phyloP scores from a whole-genome alignment of 30 jellyfish, hydroid and myxozoan species.

The Rhopilema esculentum region DNA sequence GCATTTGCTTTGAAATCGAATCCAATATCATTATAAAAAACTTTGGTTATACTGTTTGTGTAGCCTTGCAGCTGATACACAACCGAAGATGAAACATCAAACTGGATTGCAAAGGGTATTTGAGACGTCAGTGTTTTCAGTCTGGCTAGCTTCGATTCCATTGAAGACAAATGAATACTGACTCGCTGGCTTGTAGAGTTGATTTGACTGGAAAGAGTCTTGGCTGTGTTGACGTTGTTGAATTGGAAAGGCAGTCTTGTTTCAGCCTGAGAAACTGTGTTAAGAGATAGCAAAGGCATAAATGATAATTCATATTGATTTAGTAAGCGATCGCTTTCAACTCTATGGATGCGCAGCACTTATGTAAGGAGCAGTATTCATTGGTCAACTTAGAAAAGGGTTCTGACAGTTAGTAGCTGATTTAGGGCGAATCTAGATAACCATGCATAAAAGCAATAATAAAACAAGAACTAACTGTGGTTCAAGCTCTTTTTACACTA shows the following conservation, averaged over 20 bases:
- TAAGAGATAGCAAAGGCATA: too few relatives aligned
- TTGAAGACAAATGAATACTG: conserved; percentile 22
- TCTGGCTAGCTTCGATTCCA: conserved; percentile 63
- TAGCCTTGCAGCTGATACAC: conserved; percentile 63
- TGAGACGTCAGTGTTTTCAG: conserved; percentile 62
- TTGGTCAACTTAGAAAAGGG: too few relatives aligned
- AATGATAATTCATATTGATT: too few relatives aligned
- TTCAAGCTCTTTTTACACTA: too few relatives aligned
- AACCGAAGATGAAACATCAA: conserved; percentile 48
- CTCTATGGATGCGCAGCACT: too few relatives aligned
- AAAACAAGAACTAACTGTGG: too few relatives aligned
- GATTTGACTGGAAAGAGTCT: conserved; percentile 23
- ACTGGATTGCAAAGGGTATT: conserved; percentile 86
- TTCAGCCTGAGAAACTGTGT: conserved; percentile 82
- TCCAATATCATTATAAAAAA: conserved; percentile 56
- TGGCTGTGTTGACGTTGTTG: conserved; percentile 50
- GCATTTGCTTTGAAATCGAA: conserved; percentile 78
- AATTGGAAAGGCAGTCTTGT: conserved; percentile 64
- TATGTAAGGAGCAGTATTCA: too few relatives aligned
- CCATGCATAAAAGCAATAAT: too few relatives aligned
- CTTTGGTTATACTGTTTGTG: conserved; percentile 32
- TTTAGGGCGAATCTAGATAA: too few relatives aligned
- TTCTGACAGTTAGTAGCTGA: too few relatives aligned
- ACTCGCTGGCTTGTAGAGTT: conserved; percentile 39
- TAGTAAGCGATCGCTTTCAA: too few relatives aligned